Evolutionary conservation across 2,797 vertebrate genomes (phyloP).

Genomic region (Bryconaethiops microstoma): DNA sequence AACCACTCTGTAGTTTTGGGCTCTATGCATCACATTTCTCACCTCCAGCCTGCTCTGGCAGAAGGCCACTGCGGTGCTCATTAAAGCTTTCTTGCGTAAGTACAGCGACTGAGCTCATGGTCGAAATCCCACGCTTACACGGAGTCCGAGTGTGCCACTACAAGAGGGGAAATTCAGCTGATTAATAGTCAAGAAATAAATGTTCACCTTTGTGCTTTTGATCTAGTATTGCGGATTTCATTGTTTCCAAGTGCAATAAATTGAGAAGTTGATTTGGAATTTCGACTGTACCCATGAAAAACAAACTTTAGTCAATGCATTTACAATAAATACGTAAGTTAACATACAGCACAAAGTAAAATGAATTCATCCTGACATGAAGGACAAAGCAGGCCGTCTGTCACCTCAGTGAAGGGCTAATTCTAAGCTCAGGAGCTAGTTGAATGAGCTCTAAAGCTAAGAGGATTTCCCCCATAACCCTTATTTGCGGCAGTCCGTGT

Average conservation of each 20-base stretch:
- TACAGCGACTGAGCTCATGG: constrained; percentile 99
- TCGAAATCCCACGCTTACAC: constrained; percentile 91
- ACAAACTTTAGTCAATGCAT: background rate
- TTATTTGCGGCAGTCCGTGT: constrained; percentile 51
- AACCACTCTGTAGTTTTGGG: constrained; percentile 49
- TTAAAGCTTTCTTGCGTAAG: constrained; percentile 99
- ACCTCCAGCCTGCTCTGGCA: constrained; percentile 90
- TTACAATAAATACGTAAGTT: too few species aligned
- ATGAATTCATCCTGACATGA: constrained; percentile 30
- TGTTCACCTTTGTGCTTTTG: background rate
- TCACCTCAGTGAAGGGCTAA: constrained; percentile 48
- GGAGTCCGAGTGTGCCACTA: constrained; percentile 96
- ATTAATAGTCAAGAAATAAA: constrained; percentile 10
- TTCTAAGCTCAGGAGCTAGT: constrained; percentile 61
- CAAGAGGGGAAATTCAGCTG: constrained; percentile 7
- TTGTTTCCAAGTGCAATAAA: too few species aligned
- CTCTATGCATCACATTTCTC: constrained; percentile 37
- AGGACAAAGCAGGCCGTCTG: constrained; percentile 38
- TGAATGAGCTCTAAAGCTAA: constrained; percentile 66
- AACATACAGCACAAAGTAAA: background rate
- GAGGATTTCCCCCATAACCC: constrained; percentile 74
- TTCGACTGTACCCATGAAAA: too few species aligned
- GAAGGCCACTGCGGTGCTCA: constrained; percentile 96
- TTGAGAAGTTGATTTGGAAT: too few species aligned
- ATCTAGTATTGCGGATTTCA: too few species aligned